Evolutionary conservation across 2,797 vertebrate genomes (phyloP).

Genomic region (Clarias fuscus): DNA sequence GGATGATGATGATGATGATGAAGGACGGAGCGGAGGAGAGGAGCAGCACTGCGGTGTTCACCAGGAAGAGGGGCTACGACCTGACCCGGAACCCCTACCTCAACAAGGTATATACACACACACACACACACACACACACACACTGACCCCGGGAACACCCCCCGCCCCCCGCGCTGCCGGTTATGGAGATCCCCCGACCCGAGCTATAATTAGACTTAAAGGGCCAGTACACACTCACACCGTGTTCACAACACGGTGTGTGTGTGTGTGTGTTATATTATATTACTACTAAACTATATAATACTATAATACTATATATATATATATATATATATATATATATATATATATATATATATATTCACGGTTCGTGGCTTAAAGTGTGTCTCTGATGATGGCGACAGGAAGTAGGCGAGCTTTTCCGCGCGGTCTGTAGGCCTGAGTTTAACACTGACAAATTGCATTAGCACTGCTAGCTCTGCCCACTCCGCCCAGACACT

Average conservation of each 20-base stretch:
- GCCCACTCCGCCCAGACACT: background rate
- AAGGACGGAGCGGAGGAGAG: slow-evolving; percentile 62
- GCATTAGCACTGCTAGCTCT: background rate
- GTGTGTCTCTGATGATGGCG: no score
- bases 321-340: no score
- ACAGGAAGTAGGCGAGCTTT: no score
- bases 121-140: slow-evolving; percentile 15
- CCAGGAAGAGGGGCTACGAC: slow-evolving; percentile 87
- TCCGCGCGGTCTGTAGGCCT: no score
- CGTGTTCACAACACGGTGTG: background rate
- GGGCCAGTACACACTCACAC: slow-evolving; percentile 44
- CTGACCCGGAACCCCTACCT: slow-evolving; percentile 84
- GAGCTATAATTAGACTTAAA: slow-evolving; percentile 78
- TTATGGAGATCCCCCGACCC: background rate
- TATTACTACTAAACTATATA: no score
- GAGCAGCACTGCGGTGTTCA: slow-evolving; percentile 70
- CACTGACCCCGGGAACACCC: background rate
- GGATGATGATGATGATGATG: slow-evolving; percentile 69
- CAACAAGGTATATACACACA: slow-evolving; percentile 81
- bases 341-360: no score
- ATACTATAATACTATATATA: no score
- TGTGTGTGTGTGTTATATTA: background rate
- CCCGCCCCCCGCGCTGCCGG: background rate
- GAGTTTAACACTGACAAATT: background rate
- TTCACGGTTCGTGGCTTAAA: no score